Evolutionary conservation across 2,113 vertebrate genomes (phyloP).

Genomic region (Triplophysa tibetana): DNA sequence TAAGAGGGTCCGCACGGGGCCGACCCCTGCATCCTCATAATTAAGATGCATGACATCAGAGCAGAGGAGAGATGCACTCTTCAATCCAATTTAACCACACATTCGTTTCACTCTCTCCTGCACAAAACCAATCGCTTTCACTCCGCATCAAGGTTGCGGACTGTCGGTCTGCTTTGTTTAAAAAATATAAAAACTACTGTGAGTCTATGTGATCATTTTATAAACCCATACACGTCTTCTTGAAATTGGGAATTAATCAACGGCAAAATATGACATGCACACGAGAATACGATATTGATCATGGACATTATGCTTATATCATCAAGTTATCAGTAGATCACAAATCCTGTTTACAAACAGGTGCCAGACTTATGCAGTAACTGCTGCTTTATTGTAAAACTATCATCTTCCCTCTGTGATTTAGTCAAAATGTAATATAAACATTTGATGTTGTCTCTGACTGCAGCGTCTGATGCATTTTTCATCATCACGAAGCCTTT

Average conservation of each 20-base stretch:
- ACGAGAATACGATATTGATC: background rate
- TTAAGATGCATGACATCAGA: conserved; percentile 65
- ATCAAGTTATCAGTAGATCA: background rate
- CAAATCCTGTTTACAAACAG: background rate
- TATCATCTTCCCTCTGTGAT: background rate
- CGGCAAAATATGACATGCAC: background rate
- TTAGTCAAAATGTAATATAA: background rate
- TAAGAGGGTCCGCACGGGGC: conserved; percentile 47
- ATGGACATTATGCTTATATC: background rate
- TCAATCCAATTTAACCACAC: conserved; percentile 49
- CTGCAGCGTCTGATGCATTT: conserved; percentile 1
- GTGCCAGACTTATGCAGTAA: no score
- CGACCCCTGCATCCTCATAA: conserved; percentile 58
- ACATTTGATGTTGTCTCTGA: background rate
- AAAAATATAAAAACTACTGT: background rate
- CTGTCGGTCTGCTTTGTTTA: background rate
- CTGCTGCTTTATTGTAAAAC: background rate
- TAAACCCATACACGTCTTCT: background rate
- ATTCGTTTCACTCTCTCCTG: conserved; percentile 45
- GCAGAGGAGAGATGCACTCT: conserved; percentile 56
- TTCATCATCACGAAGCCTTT: conserved; percentile 13
- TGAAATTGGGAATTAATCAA: background rate
- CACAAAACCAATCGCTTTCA: conserved; percentile 8
- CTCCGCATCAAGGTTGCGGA: conserved; percentile 29
- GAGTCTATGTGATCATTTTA: background rate